A percentile compares a stretch with the other conserved stretches of the same genome.
Evolutionary conservation across 1,140 invertebrate genomes (phyloP).

Genomic region (Drosophila melanogaster): DNA sequence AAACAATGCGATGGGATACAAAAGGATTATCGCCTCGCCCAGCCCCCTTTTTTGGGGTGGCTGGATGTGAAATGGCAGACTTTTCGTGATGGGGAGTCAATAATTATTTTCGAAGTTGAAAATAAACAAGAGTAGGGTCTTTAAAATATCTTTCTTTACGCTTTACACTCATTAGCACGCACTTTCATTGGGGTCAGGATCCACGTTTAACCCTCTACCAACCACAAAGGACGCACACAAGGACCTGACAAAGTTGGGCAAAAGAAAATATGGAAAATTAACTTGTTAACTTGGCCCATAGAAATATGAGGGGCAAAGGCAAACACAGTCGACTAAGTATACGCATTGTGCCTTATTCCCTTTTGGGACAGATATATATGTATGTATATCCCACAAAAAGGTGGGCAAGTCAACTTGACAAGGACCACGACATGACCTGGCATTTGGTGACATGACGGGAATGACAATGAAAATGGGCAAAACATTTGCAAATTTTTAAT

Average conservation of each 20-base stretch:
- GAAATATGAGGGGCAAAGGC: constrained; percentile 46
- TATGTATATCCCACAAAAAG: constrained; percentile 61
- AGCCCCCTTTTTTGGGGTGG: constrained; percentile 7
- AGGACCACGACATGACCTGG: constrained; percentile 22
- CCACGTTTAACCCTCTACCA: constrained; percentile 6
- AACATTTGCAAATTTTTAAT: constrained; percentile 75
- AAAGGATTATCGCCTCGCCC: constrained; percentile 68
- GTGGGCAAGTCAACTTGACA: constrained; percentile 73
- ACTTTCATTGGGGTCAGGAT: constrained; percentile 4
- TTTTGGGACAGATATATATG: constrained; percentile 54
- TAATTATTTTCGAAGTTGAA: constrained; percentile 20
- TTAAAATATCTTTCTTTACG: not conserved
- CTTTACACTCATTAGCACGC: constrained; percentile 12
- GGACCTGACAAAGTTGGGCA: constrained; percentile 54
- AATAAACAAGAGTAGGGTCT: not conserved
- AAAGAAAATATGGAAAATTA: constrained; percentile 83
- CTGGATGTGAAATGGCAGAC: not conserved
- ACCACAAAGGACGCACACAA: constrained; percentile 28
- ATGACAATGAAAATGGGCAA: constrained; percentile 26
- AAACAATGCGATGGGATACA: constrained; percentile 60
- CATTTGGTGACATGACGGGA: constrained; percentile 6
- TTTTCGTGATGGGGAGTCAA: constrained; percentile 2
- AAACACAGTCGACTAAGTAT: constrained; percentile 56
- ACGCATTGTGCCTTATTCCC: constrained; percentile 64
- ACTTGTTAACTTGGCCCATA: constrained; percentile 67